Base-by-base conservation (phyloP, 2,888 invertebrate genomes). In the Cephus sareptanus region DNA sequence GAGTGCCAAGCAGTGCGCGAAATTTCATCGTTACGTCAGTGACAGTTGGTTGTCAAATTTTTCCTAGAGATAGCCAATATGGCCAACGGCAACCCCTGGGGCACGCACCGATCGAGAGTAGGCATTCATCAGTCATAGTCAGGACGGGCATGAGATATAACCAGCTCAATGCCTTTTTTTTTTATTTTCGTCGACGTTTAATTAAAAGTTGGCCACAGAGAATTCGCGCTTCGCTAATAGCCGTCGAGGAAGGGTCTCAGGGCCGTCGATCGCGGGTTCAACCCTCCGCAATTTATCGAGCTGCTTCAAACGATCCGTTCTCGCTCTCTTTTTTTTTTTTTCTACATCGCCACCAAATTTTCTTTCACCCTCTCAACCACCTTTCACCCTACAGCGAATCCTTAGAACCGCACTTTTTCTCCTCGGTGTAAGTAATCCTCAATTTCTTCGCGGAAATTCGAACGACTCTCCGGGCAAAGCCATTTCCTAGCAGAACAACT, bases 101-200 rank as follows among this genome's bases (percentile, higher is more conserved):
- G 74, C 79, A 75, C 77, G 79, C 79, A 40, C 40, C 40, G 40
- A 40, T 40, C 40, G 78, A 81, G 77, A 76, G 78, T 77, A 70
- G 77, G 81, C 81, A 83, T 85, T 86, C 83, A 84, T 86, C 82
- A 83, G 81, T 76, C 81, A 79, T 69, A 37, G 69, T 30, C 76
- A 31, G 79, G 77, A 79, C 78, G 81, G 82, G 30, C 30, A 78
- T 83, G 82, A 86, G 84, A 86, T 84, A 85, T 85, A 85, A 84
- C 83, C 80, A 71, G 70, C 76, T 33, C 74, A 71, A 77, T 75
- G 73, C 79, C 79, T 81, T 81, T 83, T 81, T 88, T 86, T 86
- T 85, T 84, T 81, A 83, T 82, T 83, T 79, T 79, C 82, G 87
- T 88, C 85, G 87, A 84, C 86, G 85, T 89, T 89, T 89, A 88